Percentiles rank a stretch among this genome's conserved stretches.
These are phyloP conservation scores for Dicranocentrus wangi DNA, from an alignment of 2,888 invertebrate genomes.

Conservation along the genomic window DNA sequence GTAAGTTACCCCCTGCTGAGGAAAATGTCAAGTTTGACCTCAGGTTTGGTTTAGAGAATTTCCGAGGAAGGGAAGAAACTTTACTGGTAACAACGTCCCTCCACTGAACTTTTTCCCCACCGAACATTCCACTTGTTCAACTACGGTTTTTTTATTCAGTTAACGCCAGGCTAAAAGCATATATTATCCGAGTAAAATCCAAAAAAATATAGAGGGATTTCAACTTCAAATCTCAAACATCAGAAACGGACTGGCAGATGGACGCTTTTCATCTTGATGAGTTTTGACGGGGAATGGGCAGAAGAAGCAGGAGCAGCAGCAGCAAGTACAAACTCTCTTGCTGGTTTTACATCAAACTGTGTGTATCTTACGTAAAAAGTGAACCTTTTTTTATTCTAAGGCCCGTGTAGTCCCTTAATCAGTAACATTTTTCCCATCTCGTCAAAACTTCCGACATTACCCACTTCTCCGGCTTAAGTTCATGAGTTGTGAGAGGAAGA, in stretches of 20 bases:
- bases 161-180: no score
- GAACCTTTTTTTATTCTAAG: conserved; percentile 25
- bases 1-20: conserved; percentile 64
- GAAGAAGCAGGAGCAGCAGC: conserved; percentile 16
- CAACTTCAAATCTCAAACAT: no score
- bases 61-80: conserved; percentile 9
- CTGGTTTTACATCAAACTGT: no score
- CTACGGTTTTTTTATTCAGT: no score
- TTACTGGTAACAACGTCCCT: conserved; percentile 1
- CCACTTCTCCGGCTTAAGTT: neutral
- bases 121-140: conserved; percentile 15
- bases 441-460: conserved; percentile 53
- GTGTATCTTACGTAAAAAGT: no score
- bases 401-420: conserved; percentile 36
- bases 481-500: neutral
- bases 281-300: neutral
- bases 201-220: no score
- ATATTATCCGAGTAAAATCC: no score
- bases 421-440: conserved; percentile 36
- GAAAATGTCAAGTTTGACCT: conserved; percentile 69
- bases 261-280: conserved; percentile 35
- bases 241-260: conserved; percentile 19
- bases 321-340: conserved; percentile 30
- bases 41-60: conserved; percentile 53
- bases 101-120: conserved; percentile 26